Conservation (phyloP, 2,888 invertebrate genomes). For the Ceraclea dissimilis region DNA sequence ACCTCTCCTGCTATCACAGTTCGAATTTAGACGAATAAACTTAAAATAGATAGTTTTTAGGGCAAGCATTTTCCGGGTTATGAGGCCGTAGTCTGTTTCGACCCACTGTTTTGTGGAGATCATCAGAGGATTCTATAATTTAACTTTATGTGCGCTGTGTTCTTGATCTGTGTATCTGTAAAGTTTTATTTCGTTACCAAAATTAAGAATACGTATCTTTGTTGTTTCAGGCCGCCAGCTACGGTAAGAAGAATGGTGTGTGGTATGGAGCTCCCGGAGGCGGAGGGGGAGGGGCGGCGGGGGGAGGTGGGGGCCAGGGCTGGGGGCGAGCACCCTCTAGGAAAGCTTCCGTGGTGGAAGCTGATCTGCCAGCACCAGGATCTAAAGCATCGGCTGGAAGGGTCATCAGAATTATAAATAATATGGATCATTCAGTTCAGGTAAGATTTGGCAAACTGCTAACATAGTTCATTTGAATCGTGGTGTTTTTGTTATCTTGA, state of each 20-base stretch:
- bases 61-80: too few relatives aligned
- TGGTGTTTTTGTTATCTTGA: neutral
- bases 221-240: slow-evolving; percentile 68
- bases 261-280: slow-evolving; percentile 66
- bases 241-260: slow-evolving; percentile 85
- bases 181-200: too few relatives aligned
- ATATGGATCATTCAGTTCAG: slow-evolving; percentile 86
- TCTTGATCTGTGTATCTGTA: too few relatives aligned
- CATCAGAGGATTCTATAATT: too few relatives aligned
- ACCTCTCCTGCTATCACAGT: too few relatives aligned
- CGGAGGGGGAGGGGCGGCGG: slow-evolving; percentile 48
- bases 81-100: too few relatives aligned
- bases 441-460: slow-evolving; percentile 38
- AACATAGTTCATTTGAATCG: slow-evolving; percentile 5
- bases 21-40: too few relatives aligned
- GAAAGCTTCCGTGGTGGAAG: slow-evolving; percentile 78
- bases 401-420: slow-evolving; percentile 89
- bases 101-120: too few relatives aligned
- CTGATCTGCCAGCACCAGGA: slow-evolving; percentile 66
- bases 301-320: slow-evolving; percentile 68
- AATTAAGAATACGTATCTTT: neutral
- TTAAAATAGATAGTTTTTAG: too few relatives aligned
- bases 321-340: slow-evolving; percentile 68
- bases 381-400: slow-evolving; percentile 75
- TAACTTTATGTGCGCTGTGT: too few relatives aligned